These are phyloP conservation scores for human DNA, from an alignment of 2,113 vertebrate species.

Conservation along the genomic window GRCh38 chr9:107307001-107307500, in stretches of 20 bases:
- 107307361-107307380: not conserved
- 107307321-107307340: not conserved
- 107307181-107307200: not conserved
- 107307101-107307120: slow-evolving; percentile 29
- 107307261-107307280: not conserved
- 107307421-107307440: not conserved
- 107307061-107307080: not conserved
- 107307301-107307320: too few relatives aligned
- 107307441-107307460: not conserved
- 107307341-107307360: not conserved
- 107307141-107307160: not conserved
- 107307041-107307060: not conserved
- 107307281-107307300: not conserved
- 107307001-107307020: not conserved
- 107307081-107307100: not conserved
- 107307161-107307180: not conserved
- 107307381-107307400: not conserved
- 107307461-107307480: not conserved
- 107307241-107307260: not conserved
- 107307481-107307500: not conserved
- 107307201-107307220: not conserved
- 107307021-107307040: not conserved
- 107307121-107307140: not conserved
- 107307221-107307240: not conserved
- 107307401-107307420: not conserved